A percentile compares a stretch with the other conserved stretches of the same genome.
Evolutionary conservation across 2,888 invertebrate species (phyloP).

Genomic region (Polydrusus tereticollis): DNA sequence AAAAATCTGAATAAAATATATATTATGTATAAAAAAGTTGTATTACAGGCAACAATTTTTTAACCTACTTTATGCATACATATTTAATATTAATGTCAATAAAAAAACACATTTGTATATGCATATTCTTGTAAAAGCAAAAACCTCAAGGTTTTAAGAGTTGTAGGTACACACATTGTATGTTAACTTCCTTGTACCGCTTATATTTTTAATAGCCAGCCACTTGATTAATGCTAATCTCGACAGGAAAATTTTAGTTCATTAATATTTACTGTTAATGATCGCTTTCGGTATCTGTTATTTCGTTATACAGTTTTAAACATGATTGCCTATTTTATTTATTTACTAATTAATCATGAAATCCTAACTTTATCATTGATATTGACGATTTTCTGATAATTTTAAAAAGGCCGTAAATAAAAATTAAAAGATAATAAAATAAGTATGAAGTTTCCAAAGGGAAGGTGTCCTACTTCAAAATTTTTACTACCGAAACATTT

Average conservation of each 20-base stretch:
- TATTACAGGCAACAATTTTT: neutral
- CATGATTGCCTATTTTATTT: neutral
- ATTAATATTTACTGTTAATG: conserved; percentile 23
- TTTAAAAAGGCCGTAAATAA: neutral
- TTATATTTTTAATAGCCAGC: conserved; percentile 4
- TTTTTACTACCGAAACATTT: too few relatives aligned
- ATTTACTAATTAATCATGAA: conserved; percentile 8
- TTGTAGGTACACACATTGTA: conserved; percentile 12
- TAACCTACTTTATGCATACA: conserved; percentile 1
- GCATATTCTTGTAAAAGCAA: conserved; percentile 15
- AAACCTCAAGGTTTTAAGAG: conserved; percentile 20
- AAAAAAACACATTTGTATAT: conserved; percentile 1
- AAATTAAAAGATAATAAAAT: too few relatives aligned
- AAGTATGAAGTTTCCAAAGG: too few relatives aligned
- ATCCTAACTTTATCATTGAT: neutral
- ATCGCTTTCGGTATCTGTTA: conserved; percentile 11
- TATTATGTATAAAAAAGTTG: neutral
- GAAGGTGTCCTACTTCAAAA: too few relatives aligned
- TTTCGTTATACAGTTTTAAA: conserved; percentile 12
- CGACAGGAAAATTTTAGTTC: conserved; percentile 19
- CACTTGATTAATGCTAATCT: conserved; percentile 22
- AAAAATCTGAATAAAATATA: conserved; percentile 3
- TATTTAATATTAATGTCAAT: conserved; percentile 12
- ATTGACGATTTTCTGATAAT: neutral
- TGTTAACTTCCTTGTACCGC: conserved; percentile 23